phyloP scores from a whole-genome alignment of 2,797 vertebrate genomes.

The Podarcis siculus region DNA sequence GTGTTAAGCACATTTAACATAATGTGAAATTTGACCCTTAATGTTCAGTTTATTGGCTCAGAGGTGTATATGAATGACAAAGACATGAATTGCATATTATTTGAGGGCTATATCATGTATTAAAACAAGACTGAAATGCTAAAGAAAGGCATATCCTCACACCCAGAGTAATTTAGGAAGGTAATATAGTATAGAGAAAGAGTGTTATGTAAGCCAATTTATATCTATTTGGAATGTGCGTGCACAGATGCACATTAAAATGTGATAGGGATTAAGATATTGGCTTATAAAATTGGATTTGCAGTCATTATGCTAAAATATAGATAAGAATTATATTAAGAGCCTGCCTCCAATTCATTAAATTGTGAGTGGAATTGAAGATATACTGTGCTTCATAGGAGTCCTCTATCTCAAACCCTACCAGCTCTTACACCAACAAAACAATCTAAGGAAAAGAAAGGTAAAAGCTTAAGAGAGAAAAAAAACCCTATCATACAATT shows the following conservation, averaged over 20 bases:
- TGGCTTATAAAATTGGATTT: constrained; percentile 18
- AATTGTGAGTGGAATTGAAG: not conserved
- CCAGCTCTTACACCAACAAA: not conserved
- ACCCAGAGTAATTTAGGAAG: constrained; percentile 9
- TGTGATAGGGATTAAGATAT: not conserved
- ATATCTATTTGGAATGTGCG: not conserved
- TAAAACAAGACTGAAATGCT: not conserved
- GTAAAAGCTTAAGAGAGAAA: not conserved
- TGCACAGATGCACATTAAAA: not conserved
- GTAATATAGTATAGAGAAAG: not conserved
- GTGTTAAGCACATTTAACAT: not conserved
- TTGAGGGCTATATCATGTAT: not conserved
- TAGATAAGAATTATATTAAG: constrained; percentile 7
- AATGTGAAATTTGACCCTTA: not conserved
- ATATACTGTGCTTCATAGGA: not conserved
- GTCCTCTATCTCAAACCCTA: not conserved
- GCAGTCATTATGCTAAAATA: not conserved
- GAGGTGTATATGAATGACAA: not conserved
- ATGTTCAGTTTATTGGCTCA: not conserved
- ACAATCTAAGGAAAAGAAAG: not conserved
- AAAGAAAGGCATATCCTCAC: not conserved
- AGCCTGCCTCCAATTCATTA: constrained; percentile 3
- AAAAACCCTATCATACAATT: not conserved
- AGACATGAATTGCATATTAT: not conserved
- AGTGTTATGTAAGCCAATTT: not conserved